A percentile compares a stretch with the other conserved stretches of the same genome.
Conservation (phyloP, 1,140 invertebrate species). For the Pogonognathellus flavescens region DNA sequence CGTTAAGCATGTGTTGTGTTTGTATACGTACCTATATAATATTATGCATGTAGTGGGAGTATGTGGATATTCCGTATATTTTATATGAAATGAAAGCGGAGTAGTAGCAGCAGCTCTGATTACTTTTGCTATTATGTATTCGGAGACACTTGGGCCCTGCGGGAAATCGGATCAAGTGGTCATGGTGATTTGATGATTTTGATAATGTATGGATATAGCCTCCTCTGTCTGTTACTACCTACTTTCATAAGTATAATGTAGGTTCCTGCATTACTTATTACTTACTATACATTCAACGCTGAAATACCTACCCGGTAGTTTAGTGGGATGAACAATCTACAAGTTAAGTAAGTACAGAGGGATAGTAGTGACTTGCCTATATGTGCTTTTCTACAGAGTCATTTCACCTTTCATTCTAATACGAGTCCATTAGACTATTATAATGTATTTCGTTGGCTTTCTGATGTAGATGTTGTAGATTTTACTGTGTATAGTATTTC, state of each 20-base stretch:
- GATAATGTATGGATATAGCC: conserved; percentile 24
- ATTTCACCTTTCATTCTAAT: no score
- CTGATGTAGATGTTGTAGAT: no score
- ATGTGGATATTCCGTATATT: background rate
- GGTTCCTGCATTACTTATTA: background rate
- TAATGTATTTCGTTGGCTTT: no score
- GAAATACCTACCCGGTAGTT: background rate
- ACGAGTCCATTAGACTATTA: no score
- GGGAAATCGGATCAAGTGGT: conserved; percentile 57
- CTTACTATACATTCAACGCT: background rate
- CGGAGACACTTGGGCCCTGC: conserved; percentile 22
- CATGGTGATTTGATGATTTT: conserved; percentile 55
- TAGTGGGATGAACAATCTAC: background rate
- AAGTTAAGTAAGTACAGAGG: no score
- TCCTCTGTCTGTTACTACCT: background rate
- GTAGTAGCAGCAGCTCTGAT: conserved; percentile 29
- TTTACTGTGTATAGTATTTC: no score
- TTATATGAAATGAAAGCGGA: background rate
- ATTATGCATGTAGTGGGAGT: background rate
- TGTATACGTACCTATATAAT: no score
- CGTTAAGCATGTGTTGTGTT: no score
- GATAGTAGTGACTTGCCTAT: no score
- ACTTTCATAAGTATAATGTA: background rate
- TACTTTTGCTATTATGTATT: conserved; percentile 51
- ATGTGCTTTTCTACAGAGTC: no score